phyloP scores from a whole-genome alignment of 2,888 invertebrate genomes.

The Folsomia manolachei region DNA sequence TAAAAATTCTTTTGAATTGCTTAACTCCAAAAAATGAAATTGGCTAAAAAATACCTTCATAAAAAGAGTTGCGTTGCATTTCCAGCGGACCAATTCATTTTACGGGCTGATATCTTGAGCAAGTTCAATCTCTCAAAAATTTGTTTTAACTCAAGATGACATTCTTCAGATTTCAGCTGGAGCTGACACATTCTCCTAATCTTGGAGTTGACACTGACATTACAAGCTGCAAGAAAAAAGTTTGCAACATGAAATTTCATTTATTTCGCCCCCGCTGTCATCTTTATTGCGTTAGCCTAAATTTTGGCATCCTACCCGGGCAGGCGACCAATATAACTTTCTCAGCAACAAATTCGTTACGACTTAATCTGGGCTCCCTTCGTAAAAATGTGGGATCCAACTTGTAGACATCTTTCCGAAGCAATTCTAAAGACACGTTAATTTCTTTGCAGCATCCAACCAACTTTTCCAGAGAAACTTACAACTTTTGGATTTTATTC shows the following conservation, averaged over 20 bases:
- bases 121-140: too few species aligned
- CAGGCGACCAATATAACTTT: not conserved
- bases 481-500: too few species aligned
- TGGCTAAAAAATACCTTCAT: too few species aligned
- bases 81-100: too few species aligned
- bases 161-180: not conserved
- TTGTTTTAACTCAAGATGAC: not conserved
- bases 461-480: too few species aligned
- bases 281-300: conserved; percentile 9
- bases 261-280: conserved; percentile 6
- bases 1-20: too few species aligned
- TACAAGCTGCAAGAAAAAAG: conserved; percentile 7
- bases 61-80: not conserved
- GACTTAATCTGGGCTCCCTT: not conserved
- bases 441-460: not conserved
- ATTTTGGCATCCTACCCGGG: not conserved
- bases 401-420: not conserved
- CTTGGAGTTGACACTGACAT: not conserved
- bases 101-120: too few species aligned
- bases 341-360: not conserved
- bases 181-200: not conserved
- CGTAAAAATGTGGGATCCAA: not conserved
- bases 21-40: too few species aligned
- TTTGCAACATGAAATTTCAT: conserved; percentile 19
- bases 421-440: too few species aligned